Evolutionary conservation across 2,888 invertebrate genomes (phyloP), one percentile per base, ranked within the genome.

Genomic region (Cephus sareptanus): DNA sequence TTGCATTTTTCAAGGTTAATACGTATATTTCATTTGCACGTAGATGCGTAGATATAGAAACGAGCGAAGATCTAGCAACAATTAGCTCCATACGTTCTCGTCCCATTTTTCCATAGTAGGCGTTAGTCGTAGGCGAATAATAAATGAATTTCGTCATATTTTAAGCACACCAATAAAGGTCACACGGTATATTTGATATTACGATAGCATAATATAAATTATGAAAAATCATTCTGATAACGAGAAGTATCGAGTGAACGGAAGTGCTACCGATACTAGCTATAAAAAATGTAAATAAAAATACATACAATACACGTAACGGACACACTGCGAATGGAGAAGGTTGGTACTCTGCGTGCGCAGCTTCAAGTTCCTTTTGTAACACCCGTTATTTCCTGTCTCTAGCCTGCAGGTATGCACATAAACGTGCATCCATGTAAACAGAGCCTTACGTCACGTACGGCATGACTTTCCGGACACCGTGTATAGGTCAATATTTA

Each of bases 371-470:
- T 56, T 56, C 56, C 56, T 56, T 56, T 56, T 56, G 56, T 56
- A 56, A 71, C 71, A 71, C 71, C 71, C 71, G 71, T 34, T 31
- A 71, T 34, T 71, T 71, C 71, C 71, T 34, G 71, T 23, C 71
- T 56, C 9, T 56, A 56, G 30, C 3, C 31, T 71, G 71, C 33
- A 71, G 71, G 71, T 71, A 71, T 34, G 33, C 33, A 71, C 31
- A 31, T 34, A 12, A 12, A 56, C 56, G 56, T 56, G 56, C 56
- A 56, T 56, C 56, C 56, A 23, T 56, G 23, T 56, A 56, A 56
- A 56, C 56, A 56, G 56, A 56, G 23, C 15, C 56, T 56, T 56
- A 56, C 56, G 56, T 56, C 15, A 56, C 23, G 9, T 56, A 56
- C 9, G 23, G 23, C 56, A 56, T 56, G 23, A 56, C 56, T 56